Evolutionary conservation across 2,797 vertebrate species (phyloP).

Genomic region (Bovichtus variegatus): DNA sequence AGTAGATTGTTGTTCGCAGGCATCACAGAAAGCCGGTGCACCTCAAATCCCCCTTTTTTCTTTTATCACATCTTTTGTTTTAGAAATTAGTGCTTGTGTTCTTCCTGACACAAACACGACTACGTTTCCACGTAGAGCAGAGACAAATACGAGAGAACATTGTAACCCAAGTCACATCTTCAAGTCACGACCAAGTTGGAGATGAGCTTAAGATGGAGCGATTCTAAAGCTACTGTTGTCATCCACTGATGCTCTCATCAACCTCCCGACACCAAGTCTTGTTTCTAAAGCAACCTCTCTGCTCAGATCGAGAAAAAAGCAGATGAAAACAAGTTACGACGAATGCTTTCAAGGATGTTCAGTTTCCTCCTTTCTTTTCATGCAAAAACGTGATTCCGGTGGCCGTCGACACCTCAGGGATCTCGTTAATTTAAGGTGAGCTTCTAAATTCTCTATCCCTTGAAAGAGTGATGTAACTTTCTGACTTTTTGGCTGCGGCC

Average conservation of each 20-base stretch:
- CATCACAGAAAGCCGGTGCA: constrained; percentile 4
- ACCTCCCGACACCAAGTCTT: neutral
- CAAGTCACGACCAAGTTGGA: constrained; percentile 54
- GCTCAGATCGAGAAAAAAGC: neutral
- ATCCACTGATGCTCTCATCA: constrained; percentile 47
- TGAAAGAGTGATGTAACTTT: constrained; percentile 30
- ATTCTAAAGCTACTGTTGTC: constrained; percentile 46
- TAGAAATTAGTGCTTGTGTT: constrained; percentile 5
- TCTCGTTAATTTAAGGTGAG: neutral
- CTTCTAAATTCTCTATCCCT: neutral
- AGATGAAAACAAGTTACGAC: constrained; percentile 16
- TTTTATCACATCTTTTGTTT: constrained; percentile 12
- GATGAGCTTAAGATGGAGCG: constrained; percentile 25
- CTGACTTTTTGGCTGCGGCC: constrained; percentile 4
- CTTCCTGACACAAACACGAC: constrained; percentile 8
- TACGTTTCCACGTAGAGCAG: constrained; percentile 6
- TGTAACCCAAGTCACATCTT: constrained; percentile 52
- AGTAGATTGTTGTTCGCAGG: neutral
- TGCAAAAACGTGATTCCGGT: constrained; percentile 6
- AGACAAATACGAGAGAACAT: constrained; percentile 27
- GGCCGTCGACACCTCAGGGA: constrained; percentile 1
- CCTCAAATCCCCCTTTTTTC: neutral
- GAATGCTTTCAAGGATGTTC: no score
- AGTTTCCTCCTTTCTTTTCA: no score
- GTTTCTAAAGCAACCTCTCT: constrained; percentile 10